Percentiles rank a stretch among this genome's conserved stretches.
Evolutionary conservation across 2,888 invertebrate genomes (phyloP).

Genomic region (Papilio gigon): DNA sequence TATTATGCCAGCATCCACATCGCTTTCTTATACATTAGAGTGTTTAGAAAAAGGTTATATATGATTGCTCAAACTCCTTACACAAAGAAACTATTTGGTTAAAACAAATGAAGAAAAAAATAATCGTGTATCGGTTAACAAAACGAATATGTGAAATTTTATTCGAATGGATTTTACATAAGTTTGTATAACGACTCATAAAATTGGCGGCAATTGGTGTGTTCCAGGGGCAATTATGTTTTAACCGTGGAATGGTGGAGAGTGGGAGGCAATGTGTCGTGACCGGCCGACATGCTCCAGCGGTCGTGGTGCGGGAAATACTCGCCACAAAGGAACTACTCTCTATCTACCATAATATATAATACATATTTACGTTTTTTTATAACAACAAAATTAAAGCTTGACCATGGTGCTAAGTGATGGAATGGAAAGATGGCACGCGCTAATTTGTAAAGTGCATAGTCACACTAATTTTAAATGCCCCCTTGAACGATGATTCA

Average conservation of each 20-base stretch:
- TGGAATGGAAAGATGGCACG: too few relatives aligned
- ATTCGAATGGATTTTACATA: conserved; percentile 25
- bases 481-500: too few relatives aligned
- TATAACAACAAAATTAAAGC: too few relatives aligned
- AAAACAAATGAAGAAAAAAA: background rate
- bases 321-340: conserved; percentile 46
- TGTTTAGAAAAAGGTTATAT: background rate
- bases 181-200: conserved; percentile 40
- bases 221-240: conserved; percentile 58
- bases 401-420: too few relatives aligned
- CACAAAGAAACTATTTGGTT: too few relatives aligned
- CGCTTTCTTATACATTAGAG: background rate
- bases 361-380: conserved; percentile 20
- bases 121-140: background rate
- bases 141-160: background rate
- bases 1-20: too few relatives aligned
- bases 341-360: conserved; percentile 40
- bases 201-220: conserved; percentile 49
- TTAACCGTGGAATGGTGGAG: conserved; percentile 59
- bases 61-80: too few relatives aligned
- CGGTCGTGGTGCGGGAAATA: conserved; percentile 53
- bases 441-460: too few relatives aligned
- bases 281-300: conserved; percentile 61
- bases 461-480: too few relatives aligned
- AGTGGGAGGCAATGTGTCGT: conserved; percentile 62